Base-by-base conservation (phyloP, 2,113 vertebrate genomes). In the Nerophis lumbriciformis region DNA sequence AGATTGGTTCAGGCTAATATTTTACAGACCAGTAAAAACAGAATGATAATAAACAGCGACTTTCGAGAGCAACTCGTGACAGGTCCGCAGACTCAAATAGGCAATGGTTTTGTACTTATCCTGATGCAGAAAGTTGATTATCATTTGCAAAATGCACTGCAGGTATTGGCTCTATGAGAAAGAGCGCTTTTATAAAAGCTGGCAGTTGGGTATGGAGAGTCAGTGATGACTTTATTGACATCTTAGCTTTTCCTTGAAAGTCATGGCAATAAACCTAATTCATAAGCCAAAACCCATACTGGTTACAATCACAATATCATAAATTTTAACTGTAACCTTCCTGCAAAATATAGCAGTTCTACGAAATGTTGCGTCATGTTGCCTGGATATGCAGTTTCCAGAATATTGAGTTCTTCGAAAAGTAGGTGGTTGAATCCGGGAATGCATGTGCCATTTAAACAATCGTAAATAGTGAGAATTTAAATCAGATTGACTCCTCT, bases 21-120 rank as follows among this genome's bases (percentile, higher is more conserved):
- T 88, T 90, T 88, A 89, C 81, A 82, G 81, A 87, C 82, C 83
- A 83, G 80, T 88, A 83, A 91, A 90, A 89, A 78, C 82, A 88
- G 74, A 68, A 83, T 74, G 78, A 87, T 85, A 89, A 90, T 44
- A 12, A 21, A 90, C 83, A 88, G 83, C 83, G 78, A 73, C 78
- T 86, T 87, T 72, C 80, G 76, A 78, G 67, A 84, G 81, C 78
- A 76, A 68, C 81, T 75, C 71, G 79, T 70, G 77, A 78, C 28
- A 78, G 78, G 81, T 84, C 80, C 73, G 77, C 85, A 85, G 87
- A 88, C 75, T 36, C 28, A 54, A 38, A 38, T 10, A 21, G 11
- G n/a, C 6, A 14, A 44, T 57, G 11, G 12, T 44, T 57, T 57
- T 68, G 66, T 14, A 65, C 81, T 83, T 78, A 83, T 83, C 61